These are phyloP conservation scores for Passer domesticus DNA, from an alignment of 2,113 vertebrate species.

Conservation along the genomic window DNA sequence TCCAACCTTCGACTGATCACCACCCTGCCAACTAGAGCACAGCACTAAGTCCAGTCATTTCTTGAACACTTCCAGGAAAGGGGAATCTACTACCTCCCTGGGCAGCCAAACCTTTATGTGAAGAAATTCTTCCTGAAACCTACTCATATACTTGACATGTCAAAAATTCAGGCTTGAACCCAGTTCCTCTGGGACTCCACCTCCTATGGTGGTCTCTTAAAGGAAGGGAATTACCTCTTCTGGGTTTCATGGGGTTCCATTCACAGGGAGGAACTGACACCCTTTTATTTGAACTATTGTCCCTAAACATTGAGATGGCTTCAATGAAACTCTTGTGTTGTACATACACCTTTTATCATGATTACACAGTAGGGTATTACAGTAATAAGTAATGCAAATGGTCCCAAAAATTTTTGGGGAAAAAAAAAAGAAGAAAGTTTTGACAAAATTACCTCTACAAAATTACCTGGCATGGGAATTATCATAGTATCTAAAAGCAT, in stretches of 20 bases:
- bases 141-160: not conserved
- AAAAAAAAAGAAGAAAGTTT: not conserved
- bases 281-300: not conserved
- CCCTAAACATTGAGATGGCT: not conserved
- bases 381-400: not conserved
- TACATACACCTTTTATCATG: not conserved
- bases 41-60: not conserved
- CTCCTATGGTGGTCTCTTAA: not conserved
- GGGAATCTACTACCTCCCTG: too few species aligned
- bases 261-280: not conserved
- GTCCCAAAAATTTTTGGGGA: not conserved
- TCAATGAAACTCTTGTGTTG: not conserved
- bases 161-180: not conserved
- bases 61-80: not conserved
- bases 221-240: not conserved
- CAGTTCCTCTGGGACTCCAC: not conserved
- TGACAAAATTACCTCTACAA: not conserved
- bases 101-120: not conserved
- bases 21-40: not conserved
- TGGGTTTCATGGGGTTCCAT: rapidly evolving
- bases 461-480: too few species aligned
- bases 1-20: not conserved
- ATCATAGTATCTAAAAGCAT: not conserved
- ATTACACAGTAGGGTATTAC: not conserved
- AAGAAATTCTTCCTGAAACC: not conserved